Evolutionary conservation across 2,888 invertebrate genomes (phyloP).

Genomic region (Zeuzera pyrina): DNA sequence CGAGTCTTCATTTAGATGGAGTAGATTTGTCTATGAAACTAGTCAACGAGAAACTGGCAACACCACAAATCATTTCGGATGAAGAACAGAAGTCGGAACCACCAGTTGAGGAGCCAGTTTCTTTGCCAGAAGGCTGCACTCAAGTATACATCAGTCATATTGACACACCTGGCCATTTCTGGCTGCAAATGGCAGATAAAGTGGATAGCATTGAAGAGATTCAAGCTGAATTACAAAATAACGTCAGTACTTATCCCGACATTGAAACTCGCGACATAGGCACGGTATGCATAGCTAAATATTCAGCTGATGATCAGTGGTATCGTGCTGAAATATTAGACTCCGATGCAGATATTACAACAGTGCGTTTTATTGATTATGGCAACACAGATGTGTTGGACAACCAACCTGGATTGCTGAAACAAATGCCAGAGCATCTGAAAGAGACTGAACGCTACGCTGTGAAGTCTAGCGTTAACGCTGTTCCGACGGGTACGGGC

Average conservation of each 20-base stretch:
- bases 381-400: slow-evolving; percentile 84
- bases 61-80: slow-evolving; percentile 30
- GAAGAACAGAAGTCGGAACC: slow-evolving; percentile 29
- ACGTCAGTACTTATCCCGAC: slow-evolving; percentile 62
- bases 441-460: slow-evolving; percentile 71
- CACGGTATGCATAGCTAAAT: slow-evolving; percentile 82
- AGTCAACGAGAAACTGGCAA: slow-evolving; percentile 49
- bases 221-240: slow-evolving; percentile 77
- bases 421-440: slow-evolving; percentile 74
- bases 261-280: slow-evolving; percentile 74
- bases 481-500: slow-evolving; percentile 74
- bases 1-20: slow-evolving; percentile 62
- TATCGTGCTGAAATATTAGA: slow-evolving; percentile 93
- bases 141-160: slow-evolving; percentile 78
- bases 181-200: slow-evolving; percentile 77
- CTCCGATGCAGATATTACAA: slow-evolving; percentile 81
- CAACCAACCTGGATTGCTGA: slow-evolving; percentile 74
- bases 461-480: slow-evolving; percentile 77
- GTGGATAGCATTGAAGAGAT: slow-evolving; percentile 70
- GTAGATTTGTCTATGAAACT: slow-evolving; percentile 66
- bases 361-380: slow-evolving; percentile 84
- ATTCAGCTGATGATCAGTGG: slow-evolving; percentile 89
- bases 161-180: slow-evolving; percentile 84
- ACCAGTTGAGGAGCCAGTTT: slow-evolving; percentile 33
- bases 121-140: slow-evolving; percentile 44